Evolutionary conservation across 2,113 vertebrate genomes (phyloP), one percentile per base, ranked within the genome.

Genomic region (Oncorhynchus tshawytscha): DNA sequence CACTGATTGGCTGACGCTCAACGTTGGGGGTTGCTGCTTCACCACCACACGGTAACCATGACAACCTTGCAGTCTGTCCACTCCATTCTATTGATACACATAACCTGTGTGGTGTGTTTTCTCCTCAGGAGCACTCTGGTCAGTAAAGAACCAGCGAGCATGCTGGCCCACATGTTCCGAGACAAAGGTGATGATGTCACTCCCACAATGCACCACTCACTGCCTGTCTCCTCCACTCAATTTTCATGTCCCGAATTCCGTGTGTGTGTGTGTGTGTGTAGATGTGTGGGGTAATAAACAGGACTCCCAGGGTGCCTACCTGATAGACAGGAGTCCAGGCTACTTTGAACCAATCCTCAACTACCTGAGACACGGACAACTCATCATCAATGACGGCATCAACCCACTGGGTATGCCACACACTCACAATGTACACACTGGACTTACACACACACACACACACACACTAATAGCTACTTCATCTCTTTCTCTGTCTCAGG

Each of bases 321-420:
- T 99, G 74, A 98, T 99, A 64, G 97, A 99, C 77, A 95, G 97
- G 75, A 98, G 97, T 64, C 97, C 97, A 0, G 96, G 97, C 69
- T 99, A 98, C 89, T 99, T 99, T 72, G 96, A 97, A 74, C 97
- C 97, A 22, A 99, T 99, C 82, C 89, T 99, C 83, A 99, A 98
- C 85, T 98, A 97, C 78, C 90, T 98, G 73, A 94, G 97, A 60
- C 97, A 99, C 0, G 97, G 97, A 59, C 97, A 98, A 89, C 95
- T 99, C 67, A 98, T 99, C 79, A 95, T 98, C 77, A 99, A 99
- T 3, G 95, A 98, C 67, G 97, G 97, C 82, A 96, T 98, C 90
- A 98, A 99, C 90, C 93, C 97, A 74, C 84, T 97, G 64, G 97
- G 97, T 99, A 90, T 0, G 81, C 94, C 92, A 4, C 29, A 24